phyloP scores from a whole-genome alignment of 2,888 invertebrate genomes.

The Tanytarsus gracilentus region DNA sequence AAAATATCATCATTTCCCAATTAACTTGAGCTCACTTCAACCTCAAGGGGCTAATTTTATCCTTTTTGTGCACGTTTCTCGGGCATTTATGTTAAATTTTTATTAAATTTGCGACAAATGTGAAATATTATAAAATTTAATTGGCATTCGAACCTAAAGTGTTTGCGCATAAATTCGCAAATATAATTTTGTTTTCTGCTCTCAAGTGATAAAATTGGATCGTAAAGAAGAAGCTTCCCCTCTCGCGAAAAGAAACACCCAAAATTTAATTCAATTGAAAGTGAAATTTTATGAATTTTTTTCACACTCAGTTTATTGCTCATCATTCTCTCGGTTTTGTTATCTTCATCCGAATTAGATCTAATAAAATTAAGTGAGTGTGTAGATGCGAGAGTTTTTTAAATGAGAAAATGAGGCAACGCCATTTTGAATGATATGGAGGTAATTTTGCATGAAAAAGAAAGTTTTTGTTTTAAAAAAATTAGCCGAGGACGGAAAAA shows the following conservation, averaged over 20 bases:
- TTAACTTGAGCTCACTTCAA: too few relatives aligned
- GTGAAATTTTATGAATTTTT: neutral
- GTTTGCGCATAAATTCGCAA: neutral
- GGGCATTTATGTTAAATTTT: neutral
- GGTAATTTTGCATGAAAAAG: too few relatives aligned
- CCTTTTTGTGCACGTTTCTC: too few relatives aligned
- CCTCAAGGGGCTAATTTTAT: too few relatives aligned
- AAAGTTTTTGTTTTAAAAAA: too few relatives aligned
- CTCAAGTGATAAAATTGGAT: conserved; percentile 11
- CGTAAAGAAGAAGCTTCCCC: conserved; percentile 4
- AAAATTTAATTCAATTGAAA: conserved; percentile 11
- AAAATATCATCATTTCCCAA: too few relatives aligned
- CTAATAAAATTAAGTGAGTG: conserved; percentile 5
- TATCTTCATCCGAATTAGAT: neutral
- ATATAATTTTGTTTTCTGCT: neutral
- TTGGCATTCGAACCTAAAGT: conserved; percentile 5
- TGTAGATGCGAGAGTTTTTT: too few relatives aligned
- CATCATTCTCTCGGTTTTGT: conserved; percentile 14
- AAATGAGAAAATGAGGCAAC: too few relatives aligned
- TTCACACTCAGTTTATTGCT: conserved; percentile 15
- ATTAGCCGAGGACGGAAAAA: too few relatives aligned
- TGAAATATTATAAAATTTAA: conserved; percentile 16
- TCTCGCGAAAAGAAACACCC: neutral
- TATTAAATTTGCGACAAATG: neutral
- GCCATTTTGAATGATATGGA: too few relatives aligned